phyloP scores from a whole-genome alignment of 2,113 vertebrate genomes.

The Cacatua alba region DNA sequence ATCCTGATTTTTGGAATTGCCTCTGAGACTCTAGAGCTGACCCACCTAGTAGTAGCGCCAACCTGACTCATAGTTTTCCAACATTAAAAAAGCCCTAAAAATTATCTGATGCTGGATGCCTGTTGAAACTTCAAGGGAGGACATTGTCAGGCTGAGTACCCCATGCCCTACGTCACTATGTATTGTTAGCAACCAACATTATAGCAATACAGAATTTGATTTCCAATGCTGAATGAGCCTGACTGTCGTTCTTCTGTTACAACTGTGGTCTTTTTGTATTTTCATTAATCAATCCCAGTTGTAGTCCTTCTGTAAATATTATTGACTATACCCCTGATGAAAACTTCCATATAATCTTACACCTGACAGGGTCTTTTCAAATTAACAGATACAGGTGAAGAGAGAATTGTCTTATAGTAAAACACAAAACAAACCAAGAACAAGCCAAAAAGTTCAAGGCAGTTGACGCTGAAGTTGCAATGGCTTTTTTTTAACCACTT shows the following conservation, averaged over 20 bases:
- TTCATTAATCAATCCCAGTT: not conserved
- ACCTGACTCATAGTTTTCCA: not conserved
- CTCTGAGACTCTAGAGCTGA: not conserved
- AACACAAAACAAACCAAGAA: not conserved
- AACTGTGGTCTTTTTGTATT: not conserved
- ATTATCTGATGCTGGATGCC: not conserved
- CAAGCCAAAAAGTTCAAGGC: not conserved
- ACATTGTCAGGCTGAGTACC: not conserved
- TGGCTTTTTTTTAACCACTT: not conserved
- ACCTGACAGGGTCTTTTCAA: not conserved
- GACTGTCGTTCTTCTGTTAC: not conserved
- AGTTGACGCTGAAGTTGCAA: slow-evolving; percentile 51
- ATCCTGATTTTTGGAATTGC: not conserved
- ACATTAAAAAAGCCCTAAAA: not conserved
- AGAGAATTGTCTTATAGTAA: not conserved
- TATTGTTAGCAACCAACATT: not conserved
- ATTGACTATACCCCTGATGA: not conserved
- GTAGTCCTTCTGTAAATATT: not conserved
- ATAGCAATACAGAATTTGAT: not conserved
- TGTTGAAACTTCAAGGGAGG: slow-evolving; percentile 1
- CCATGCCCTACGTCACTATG: not conserved
- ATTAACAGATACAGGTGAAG: not conserved
- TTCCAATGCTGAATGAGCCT: not conserved
- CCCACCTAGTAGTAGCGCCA: not conserved
- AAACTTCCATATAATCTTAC: not conserved